Evolutionary conservation across 2,113 vertebrate genomes (phyloP).

Genomic region (Anhinga anhinga): DNA sequence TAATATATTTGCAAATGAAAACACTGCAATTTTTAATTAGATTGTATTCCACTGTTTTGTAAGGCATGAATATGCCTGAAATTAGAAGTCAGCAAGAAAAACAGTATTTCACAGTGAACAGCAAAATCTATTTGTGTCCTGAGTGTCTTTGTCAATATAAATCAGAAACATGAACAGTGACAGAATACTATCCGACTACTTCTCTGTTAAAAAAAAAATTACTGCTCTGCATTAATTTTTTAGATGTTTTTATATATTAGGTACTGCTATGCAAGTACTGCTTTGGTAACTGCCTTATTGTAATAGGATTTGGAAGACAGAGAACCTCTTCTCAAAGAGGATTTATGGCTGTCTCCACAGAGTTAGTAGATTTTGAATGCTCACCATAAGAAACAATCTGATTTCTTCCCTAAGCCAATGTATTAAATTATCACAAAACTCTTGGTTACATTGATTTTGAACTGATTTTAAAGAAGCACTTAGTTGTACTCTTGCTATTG

Average conservation of each 20-base stretch:
- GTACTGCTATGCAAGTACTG: background rate
- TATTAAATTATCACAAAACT: background rate
- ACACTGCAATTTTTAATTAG: background rate
- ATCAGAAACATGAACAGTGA: background rate
- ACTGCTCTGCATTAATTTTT: background rate
- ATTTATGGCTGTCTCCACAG: background rate
- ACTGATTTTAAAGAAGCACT: background rate
- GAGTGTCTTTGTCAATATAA: background rate
- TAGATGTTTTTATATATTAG: background rate
- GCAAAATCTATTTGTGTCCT: background rate
- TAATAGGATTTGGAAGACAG: background rate
- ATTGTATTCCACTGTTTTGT: background rate
- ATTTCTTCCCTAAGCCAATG: background rate
- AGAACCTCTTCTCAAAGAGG: background rate
- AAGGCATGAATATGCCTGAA: background rate
- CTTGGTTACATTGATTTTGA: background rate
- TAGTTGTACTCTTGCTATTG: background rate
- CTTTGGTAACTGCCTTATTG: background rate
- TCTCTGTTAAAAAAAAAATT: background rate
- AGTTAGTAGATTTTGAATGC: background rate
- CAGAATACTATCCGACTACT: background rate
- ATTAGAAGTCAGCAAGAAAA: background rate
- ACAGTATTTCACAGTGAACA: background rate
- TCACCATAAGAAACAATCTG: background rate
- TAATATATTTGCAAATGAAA: background rate